Base-by-base conservation (phyloP, 2,113 vertebrate species). In the Chlorodrepanis virens region DNA sequence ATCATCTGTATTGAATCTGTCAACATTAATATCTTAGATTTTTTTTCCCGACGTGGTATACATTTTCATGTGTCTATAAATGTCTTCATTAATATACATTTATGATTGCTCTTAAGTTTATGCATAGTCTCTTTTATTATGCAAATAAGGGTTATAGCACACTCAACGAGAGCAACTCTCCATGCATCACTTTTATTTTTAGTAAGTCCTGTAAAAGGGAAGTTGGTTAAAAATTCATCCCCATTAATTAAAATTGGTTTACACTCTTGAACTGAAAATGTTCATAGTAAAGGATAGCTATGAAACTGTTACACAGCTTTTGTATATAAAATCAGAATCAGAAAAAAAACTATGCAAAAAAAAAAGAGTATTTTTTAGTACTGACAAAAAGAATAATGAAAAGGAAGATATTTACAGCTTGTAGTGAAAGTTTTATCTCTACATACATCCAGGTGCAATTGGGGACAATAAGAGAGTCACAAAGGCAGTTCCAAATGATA, bases 111-210 rank as follows among this genome's bases (percentile, higher is more conserved):
- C 65, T 95, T 97, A 96, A 74, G 53, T n/a, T 90, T 91, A 85
- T 80, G 40, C 90, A 78, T 81, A 86, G 33, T 93, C 49, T 92
- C 27, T 96, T 94, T 96, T 97, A 86, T 94, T 95, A 95, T 78
- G 45, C 42, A 97, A 95, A 97, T 95, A 80, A 87, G 6, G 53
- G 15, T 90, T 93, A 88, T 63, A 87, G 42, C 35, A 64, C 54
- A 76, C 64, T 95, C 15, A 71, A 81, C 94, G 72, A 78, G 40
- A 87, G 61, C 1, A 6, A 70, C 9, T 96, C 45, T 96, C 52
- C 56, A 93, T 61, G 77, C 57, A 94, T 87, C 84, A 89, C 25
- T 97, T 97, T 94, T 97, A 70, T 94, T 71, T 97, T 97, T 87
- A 95, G 69, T 64, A 89, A 82, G 35, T 93, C 47, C 82, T 95